Conservation (phyloP, 92 coral and sea anemone genomes). For the Phymanthus crucifer region DNA sequence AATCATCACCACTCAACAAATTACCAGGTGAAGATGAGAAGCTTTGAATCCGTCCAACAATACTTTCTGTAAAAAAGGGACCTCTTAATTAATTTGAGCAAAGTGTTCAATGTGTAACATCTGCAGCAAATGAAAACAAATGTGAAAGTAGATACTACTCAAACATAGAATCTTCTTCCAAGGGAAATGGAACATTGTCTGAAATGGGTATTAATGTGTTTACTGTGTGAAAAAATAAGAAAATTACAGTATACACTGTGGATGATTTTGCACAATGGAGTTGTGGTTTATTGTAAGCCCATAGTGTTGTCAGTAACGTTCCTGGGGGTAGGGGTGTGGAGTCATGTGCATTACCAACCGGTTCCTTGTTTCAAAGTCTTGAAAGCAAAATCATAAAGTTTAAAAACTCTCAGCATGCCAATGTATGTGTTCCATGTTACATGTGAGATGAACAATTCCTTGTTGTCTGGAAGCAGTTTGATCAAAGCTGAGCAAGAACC, state of each 20-base stretch:
- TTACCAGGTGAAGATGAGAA: slow-evolving; percentile 92
- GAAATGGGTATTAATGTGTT: too few relatives aligned
- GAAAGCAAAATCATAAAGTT: slow-evolving; percentile 73
- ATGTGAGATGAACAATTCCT: slow-evolving; percentile 90
- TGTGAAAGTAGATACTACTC: too few relatives aligned
- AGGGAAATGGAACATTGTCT: too few relatives aligned
- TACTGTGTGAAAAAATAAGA: too few relatives aligned
- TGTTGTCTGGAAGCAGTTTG: slow-evolving; percentile 85
- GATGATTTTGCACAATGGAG: too few relatives aligned
- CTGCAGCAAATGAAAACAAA: too few relatives aligned
- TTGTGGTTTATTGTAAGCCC: too few relatives aligned
- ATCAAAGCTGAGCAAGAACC: slow-evolving; percentile 96
- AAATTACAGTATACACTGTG: too few relatives aligned
- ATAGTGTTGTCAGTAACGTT: background rate
- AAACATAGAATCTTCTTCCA: too few relatives aligned
- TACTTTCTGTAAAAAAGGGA: slow-evolving; percentile 10
- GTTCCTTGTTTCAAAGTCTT: slow-evolving; percentile 44
- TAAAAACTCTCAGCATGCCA: slow-evolving; percentile 73
- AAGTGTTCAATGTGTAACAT: too few relatives aligned
- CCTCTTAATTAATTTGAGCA: too few relatives aligned
- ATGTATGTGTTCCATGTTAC: slow-evolving; percentile 80
- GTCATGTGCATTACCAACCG: slow-evolving; percentile 35
- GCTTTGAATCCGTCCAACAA: slow-evolving; percentile 70
- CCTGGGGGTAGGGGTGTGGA: background rate
- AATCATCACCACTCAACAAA: slow-evolving; percentile 86